Conservation (phyloP, 1,140 invertebrate species). For the Drosophila paulistorum region DNA sequence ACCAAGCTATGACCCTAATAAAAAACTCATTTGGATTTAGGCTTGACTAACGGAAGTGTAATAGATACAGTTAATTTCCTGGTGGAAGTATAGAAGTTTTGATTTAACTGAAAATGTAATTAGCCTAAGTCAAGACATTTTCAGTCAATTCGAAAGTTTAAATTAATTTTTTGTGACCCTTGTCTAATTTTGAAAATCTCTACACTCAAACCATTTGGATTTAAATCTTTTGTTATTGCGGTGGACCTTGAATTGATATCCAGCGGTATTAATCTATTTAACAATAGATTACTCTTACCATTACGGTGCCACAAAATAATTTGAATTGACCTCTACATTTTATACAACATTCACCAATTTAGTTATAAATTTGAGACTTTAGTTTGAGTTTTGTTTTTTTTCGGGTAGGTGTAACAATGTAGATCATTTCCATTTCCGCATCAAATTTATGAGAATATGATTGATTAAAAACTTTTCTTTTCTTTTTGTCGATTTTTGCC, state of each 20-base stretch:
- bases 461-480: conserved; percentile 2
- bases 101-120: not conserved
- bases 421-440: not conserved
- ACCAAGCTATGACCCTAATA: not conserved
- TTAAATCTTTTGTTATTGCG: conserved; percentile 1
- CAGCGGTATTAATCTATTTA: not conserved
- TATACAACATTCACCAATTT: not conserved
- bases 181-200: not conserved
- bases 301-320: conserved; percentile 12
- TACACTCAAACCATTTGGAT: not conserved
- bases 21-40: not conserved
- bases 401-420: not conserved
- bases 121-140: not conserved
- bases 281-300: conserved; percentile 3
- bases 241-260: conserved; percentile 17
- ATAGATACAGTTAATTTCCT: not conserved
- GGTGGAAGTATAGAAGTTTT: not conserved
- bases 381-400: not conserved
- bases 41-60: not conserved
- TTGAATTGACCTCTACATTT: conserved; percentile 18
- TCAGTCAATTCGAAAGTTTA: not conserved
- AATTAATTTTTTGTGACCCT: conserved; percentile 4
- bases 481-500: conserved; percentile 1
- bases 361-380: not conserved
- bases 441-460: not conserved